Evolutionary conservation across 2,113 vertebrate species (phyloP), one percentile per base, ranked within the genome.

Genomic region (Pachycephala philippinensis): DNA sequence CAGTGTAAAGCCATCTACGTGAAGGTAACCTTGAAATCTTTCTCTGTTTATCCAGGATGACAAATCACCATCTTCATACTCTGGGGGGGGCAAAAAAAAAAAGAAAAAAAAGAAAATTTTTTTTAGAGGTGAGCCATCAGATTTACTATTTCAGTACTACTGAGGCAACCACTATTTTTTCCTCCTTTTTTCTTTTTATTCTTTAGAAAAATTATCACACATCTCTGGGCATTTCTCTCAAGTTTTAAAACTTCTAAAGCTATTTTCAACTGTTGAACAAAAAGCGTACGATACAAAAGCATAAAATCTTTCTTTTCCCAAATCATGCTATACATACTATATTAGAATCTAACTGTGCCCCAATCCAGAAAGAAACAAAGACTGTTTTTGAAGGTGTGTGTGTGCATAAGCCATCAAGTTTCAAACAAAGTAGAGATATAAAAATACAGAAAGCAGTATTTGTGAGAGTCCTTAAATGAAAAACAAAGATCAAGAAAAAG

Each of bases 1-100:
- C 5, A 99, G 94, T 0, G 99, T 99, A 92, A 99, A 99, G 49
- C 99, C 99, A 76, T 99, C 99, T 66, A 99, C 97, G 19, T 98
- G 97, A 76, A 99, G 98, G 86, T 99, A 99, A 37, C 98, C 98
- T 97, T 99, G 99, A 98, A 99, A 99, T 60, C 99, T 98, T 95
- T 99, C 99, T 82, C 98, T 98, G 27, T 98, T 99, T 94, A 99
- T 98, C 99, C 99, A 99, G 18, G 98, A 98, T 14, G 99, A 98
- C 84, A 99, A 97, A 95, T 99, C 99, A 24, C 99, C 99, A 83
- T 99, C 99, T 96, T 99, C 99, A 42, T 99, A 99, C 75, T 99
- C 99, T 99, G 70, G 33, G 7, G 45, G 61, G n/a, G n/a, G n/a
- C n/a, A 52, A 47, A 59, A 26, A 70, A 79, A 40, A 6, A 39